Percentiles rank a stretch among this genome's conserved stretches.
Evolutionary conservation across 2,888 invertebrate species (phyloP).

Genomic region (Ormyrus nitidulus): DNA sequence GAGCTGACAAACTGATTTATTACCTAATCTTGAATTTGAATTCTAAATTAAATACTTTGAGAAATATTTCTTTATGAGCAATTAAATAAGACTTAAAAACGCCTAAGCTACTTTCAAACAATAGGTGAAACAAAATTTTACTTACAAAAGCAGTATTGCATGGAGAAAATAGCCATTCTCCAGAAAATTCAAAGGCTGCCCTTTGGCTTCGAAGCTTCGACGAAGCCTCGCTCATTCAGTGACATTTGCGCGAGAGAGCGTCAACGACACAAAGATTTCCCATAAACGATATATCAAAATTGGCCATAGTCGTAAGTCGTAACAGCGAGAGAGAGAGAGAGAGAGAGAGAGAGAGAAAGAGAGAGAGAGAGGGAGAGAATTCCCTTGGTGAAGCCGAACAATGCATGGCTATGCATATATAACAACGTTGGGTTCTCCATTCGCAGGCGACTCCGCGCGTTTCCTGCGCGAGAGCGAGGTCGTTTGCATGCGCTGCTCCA

Average conservation of each 20-base stretch:
- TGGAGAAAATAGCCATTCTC: too few relatives aligned
- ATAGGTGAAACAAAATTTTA: too few relatives aligned
- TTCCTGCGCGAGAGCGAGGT: constrained; percentile 7
- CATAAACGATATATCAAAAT: constrained; percentile 48
- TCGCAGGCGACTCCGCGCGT: constrained; percentile 12
- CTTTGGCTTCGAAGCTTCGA: too few relatives aligned
- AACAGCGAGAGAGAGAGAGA: neutral
- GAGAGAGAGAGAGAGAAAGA: neutral
- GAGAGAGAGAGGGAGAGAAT: neutral
- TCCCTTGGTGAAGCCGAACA: constrained; percentile 6
- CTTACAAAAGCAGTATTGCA: too few relatives aligned
- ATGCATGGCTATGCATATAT: constrained; percentile 7
- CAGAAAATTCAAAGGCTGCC: too few relatives aligned
- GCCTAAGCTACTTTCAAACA: too few relatives aligned
- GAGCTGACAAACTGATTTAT: too few relatives aligned
- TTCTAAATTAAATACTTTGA: too few relatives aligned
- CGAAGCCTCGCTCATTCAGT: too few relatives aligned
- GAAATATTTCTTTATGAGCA: too few relatives aligned
- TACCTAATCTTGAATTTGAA: too few relatives aligned
- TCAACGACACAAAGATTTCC: constrained; percentile 31
- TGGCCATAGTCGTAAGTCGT: neutral
- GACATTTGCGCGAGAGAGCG: neutral
- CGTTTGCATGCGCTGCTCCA: constrained; percentile 31
- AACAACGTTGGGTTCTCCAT: neutral
- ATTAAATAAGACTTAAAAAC: too few relatives aligned